Evolutionary conservation across 2,888 invertebrate species (phyloP), one percentile per base, ranked within the genome.

Genomic region (Volucella inanis): DNA sequence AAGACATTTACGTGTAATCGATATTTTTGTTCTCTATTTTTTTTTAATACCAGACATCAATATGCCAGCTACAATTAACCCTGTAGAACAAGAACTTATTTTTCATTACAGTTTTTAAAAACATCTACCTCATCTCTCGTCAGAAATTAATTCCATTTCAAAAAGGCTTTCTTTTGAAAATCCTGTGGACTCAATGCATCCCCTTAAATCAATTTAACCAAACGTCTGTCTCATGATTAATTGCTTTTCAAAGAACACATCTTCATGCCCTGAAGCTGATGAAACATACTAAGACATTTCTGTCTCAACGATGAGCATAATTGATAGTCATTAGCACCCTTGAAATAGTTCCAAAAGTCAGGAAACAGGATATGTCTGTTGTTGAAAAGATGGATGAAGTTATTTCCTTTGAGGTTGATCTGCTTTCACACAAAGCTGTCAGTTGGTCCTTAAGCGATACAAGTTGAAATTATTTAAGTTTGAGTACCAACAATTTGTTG

Each of bases 311-410:
- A 6, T 10, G 15, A 57, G 8, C 45, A 38, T 47, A 70, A 57
- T 57, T 15, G 57, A 67, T 12, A 39, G 18, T 47, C 57, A 57
- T 57, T 70, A 57, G 12, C 47, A 57, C 57, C 57, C 18, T 57
- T 47, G 41, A 47, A 57, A 57, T 47, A 10, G 11, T 57, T 57
- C 47, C 38, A 38, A 68, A 47, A 6, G 8, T 12, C 38, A 57
- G 68, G 47, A 47, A 57, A 55, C 31, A 68, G 55, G 47, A 57
- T 18, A 15, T 55, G 55, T 47, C 45, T 12, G 11, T 12, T 57
- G 14, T n/a, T 12, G n/a, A 12, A 9, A 11, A 43, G 18, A 45
- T 31, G 45, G 14, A 54, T 52, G 52, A 18, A 52, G 10, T 43
- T 50, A 65, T 31, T 55, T 54, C 15, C 14, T 54, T 12, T 8